Conservation (phyloP, 1,140 invertebrate genomes). For the Ceratina calcarata region DNA sequence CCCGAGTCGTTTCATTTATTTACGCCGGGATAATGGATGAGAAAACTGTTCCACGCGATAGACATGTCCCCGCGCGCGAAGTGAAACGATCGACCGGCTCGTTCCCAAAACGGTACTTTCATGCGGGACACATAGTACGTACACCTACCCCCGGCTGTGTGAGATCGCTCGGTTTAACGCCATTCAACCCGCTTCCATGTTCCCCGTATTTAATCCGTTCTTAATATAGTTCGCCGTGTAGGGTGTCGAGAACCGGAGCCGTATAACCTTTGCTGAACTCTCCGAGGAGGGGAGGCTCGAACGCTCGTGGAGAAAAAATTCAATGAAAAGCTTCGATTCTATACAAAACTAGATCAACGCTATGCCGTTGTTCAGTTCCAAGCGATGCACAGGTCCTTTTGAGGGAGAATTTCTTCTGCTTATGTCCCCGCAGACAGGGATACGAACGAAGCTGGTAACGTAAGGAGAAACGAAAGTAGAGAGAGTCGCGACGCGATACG, state of each 20-base stretch:
- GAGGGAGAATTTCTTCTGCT: not conserved
- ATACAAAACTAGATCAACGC: not conserved
- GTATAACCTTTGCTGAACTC: constrained; percentile 1
- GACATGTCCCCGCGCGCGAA: not conserved
- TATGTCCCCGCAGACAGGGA: not conserved
- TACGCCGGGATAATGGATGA: constrained; percentile 32
- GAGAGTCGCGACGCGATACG: constrained; percentile 12
- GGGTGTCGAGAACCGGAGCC: not conserved
- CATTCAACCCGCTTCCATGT: not conserved
- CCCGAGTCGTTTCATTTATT: constrained; percentile 50
- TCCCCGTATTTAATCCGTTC: constrained; percentile 7
- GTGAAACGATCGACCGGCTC: constrained; percentile 11
- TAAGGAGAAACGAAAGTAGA: not conserved
- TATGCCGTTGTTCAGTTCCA: constrained; percentile 39
- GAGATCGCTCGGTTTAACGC: not conserved
- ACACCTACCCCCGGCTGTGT: not conserved
- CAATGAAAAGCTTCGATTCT: no score
- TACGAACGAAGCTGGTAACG: not conserved
- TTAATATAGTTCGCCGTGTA: not conserved
- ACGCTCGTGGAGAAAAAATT: not conserved
- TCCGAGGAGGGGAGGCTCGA: not conserved
- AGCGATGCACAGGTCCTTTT: no score
- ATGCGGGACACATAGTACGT: not conserved
- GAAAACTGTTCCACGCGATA: not conserved
- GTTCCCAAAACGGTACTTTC: constrained; percentile 1